These are phyloP conservation scores for Channallabes apus DNA, from an alignment of 2,797 vertebrate species.

Conservation along the genomic window DNA sequence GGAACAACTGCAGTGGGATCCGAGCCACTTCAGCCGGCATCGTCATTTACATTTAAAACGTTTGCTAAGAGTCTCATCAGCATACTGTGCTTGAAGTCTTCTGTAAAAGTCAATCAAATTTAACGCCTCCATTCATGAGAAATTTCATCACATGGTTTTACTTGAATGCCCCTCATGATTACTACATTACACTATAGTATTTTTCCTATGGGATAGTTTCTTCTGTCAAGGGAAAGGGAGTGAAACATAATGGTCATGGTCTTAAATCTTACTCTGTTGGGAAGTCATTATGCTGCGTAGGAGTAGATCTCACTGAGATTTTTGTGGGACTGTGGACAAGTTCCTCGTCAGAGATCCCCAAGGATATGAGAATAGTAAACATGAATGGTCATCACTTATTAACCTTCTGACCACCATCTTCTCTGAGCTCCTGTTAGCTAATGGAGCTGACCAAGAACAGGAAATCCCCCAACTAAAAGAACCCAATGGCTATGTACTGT, in stretches of 20 bases:
- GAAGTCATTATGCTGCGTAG: constrained; percentile 35
- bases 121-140: background rate
- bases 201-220: background rate
- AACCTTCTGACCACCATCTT: constrained; percentile 48
- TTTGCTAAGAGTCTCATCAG: no score
- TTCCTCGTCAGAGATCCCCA: constrained; percentile 29
- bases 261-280: constrained; percentile 38
- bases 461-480: constrained; percentile 48
- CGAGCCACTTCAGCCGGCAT: no score
- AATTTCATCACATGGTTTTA: background rate
- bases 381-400: constrained; percentile 47
- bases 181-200: no score
- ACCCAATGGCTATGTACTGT: constrained; percentile 31
- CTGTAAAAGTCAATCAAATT: no score
- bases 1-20: no score
- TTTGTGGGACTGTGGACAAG: constrained; percentile 31
- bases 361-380: constrained; percentile 47
- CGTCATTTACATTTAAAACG: no score
- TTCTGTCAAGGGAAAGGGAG: constrained; percentile 49
- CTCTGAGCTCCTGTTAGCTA: constrained; percentile 40
- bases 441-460: constrained; percentile 38
- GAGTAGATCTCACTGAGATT: constrained; percentile 24
- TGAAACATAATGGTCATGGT: background rate
- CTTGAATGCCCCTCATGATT: no score
- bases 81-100: no score